These are phyloP conservation scores for Eulithis prunata DNA, from an alignment of 2,888 invertebrate genomes.

Conservation along the genomic window DNA sequence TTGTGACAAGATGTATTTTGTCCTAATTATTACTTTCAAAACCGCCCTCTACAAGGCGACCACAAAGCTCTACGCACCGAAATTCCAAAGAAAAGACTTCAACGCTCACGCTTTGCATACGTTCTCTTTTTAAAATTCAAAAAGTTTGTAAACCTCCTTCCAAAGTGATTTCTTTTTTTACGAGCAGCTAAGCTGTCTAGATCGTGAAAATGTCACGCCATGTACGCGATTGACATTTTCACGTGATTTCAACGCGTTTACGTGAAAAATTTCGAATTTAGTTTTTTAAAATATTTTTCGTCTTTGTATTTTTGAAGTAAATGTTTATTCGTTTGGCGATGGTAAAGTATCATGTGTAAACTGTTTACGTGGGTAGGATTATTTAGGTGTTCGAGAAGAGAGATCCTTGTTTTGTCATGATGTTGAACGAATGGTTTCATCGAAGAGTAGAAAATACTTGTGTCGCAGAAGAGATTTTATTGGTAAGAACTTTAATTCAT, in stretches of 20 bases:
- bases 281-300: slow-evolving; percentile 79
- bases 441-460: slow-evolving; percentile 67
- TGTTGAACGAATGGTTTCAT: slow-evolving; percentile 82
- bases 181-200: slow-evolving; percentile 41
- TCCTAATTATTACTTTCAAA: background rate
- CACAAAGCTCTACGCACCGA: slow-evolving; percentile 16
- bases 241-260: slow-evolving; percentile 67
- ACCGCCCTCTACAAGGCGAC: slow-evolving; percentile 9
- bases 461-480: slow-evolving; percentile 66
- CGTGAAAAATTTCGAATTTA: slow-evolving; percentile 75
- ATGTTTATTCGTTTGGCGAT: slow-evolving; percentile 78
- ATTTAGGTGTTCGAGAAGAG: slow-evolving; percentile 61
- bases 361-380: slow-evolving; percentile 59
- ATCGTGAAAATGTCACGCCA: slow-evolving; percentile 37
- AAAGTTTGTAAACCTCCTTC: slow-evolving; percentile 5
- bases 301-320: slow-evolving; percentile 81
- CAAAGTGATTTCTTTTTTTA: slow-evolving; percentile 35
- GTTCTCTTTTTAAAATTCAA: slow-evolving; percentile 31
- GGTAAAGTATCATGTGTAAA: slow-evolving; percentile 80
- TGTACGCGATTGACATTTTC: slow-evolving; percentile 47
- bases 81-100: slow-evolving; percentile 33
- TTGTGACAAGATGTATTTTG: background rate
- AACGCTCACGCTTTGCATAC: slow-evolving; percentile 29
- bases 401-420: slow-evolving; percentile 67
- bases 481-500: slow-evolving; percentile 54